Evolutionary conservation across 1,140 invertebrate genomes (phyloP), one percentile per base, ranked within the genome.

Genomic region (Reticulitermes speratus): DNA sequence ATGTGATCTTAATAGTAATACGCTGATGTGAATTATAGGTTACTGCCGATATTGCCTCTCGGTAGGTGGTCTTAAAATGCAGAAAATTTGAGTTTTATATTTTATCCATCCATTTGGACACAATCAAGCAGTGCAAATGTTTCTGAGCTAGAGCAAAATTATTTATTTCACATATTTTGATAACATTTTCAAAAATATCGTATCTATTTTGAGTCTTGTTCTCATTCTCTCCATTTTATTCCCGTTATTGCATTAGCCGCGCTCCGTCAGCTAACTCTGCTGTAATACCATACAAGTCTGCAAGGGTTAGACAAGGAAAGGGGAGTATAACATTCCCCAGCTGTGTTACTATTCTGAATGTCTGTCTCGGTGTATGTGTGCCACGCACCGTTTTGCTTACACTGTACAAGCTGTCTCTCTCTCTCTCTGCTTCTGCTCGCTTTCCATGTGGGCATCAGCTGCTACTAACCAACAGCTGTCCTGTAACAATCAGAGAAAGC

Each of bases 361-460:
- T 55, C 14, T 55, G 52, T 55, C 14, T 12, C 14, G 5, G 52
- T 55, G 52, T 55, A 21, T 55, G 52, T 55, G 19, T 55, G 52
- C 52, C 52, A 16, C 19, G 52, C 19, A 55, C 52, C 52, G 52
- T 55, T 55, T 5, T 55, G 52, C 52, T 55, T 55, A 16, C 45
- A 16, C 45, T 48, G 14, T 11, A 48, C 45, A 48, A 48, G 45
- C 14, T 16, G 0, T 55, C 65, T 30, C 65, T 59, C 55, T 75
- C 65, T 75, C 65, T 25, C 11, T 65, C 59, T 30, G 52, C 52
- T 55, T 5, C 19, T 19, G 52, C 52, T 55, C 65, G 65, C 65
- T 75, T 75, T 75, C 65, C 65, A 75, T 75, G 65, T 75, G 65
- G 65, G 65, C 65, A 75, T 75, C 65, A 75, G 65, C 65, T 75